Percentiles rank a stretch among this genome's conserved stretches.
These are phyloP conservation scores for Scaptomyza hsui DNA, from an alignment of 1,140 invertebrate species.

Conservation along the genomic window DNA sequence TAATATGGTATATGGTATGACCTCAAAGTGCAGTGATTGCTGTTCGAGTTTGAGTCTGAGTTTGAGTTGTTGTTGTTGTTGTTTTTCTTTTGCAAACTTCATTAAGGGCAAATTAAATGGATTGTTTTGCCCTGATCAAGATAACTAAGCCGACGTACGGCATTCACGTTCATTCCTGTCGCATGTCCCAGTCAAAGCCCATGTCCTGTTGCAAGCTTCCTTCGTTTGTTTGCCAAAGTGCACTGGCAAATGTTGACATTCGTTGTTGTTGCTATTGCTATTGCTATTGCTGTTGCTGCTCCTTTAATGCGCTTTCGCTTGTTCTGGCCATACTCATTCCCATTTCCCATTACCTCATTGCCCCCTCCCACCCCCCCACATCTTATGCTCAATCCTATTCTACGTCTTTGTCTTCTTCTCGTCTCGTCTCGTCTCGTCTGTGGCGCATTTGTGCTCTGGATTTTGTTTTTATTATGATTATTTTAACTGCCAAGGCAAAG, in stretches of 20 bases:
- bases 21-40: slow-evolving; percentile 7
- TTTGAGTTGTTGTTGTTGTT: slow-evolving; percentile 6
- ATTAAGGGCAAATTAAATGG: slow-evolving; percentile 77
- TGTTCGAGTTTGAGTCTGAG: no score
- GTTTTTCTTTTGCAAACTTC: slow-evolving; percentile 35
- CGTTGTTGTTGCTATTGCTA: slow-evolving; percentile 49
- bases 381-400: slow-evolving; percentile 23
- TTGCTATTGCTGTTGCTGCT: slow-evolving; percentile 6
- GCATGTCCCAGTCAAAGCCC: slow-evolving; percentile 21
- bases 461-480: slow-evolving; percentile 82
- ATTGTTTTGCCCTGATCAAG: slow-evolving; percentile 69
- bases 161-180: slow-evolving; percentile 19
- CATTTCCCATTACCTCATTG: background rate
- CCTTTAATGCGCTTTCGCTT: slow-evolving; percentile 43
- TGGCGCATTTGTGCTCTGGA: slow-evolving; percentile 57
- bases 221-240: slow-evolving; percentile 55
- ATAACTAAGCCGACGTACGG: slow-evolving; percentile 66
- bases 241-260: slow-evolving; percentile 78
- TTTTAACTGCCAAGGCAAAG: slow-evolving; percentile 76
- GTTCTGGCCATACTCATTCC: slow-evolving; percentile 2
- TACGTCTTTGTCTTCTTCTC: background rate
- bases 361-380: background rate
- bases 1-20: no score
- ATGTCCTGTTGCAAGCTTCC: slow-evolving; percentile 10
- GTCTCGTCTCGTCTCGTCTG: slow-evolving; percentile 1